Evolutionary conservation across 1,140 invertebrate genomes (phyloP), one percentile per base, ranked within the genome.

Genomic region (Thalassaphorura encarpata): DNA sequence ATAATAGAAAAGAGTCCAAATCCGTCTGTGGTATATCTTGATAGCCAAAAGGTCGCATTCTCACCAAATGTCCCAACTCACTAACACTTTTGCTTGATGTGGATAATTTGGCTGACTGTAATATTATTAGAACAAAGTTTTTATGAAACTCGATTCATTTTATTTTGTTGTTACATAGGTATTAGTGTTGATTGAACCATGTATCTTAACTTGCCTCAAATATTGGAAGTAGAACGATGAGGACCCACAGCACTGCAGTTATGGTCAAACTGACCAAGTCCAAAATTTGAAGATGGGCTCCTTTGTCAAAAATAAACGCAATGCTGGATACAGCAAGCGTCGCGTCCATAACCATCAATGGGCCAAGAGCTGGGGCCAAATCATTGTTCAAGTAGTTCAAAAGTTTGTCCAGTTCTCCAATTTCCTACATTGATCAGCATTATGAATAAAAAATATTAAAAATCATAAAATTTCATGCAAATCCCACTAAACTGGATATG

Each of bases 21-120:
- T 87, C 84, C 63, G 80, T 76, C 40, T 78, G 76, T 1, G 83
- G 76, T 26, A 83, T 83, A 60, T 80, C 78, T 70, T 85, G 83
- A 73, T 87, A 84, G 2, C 84, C 80, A 67, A 85, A 87, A 2
- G 85, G 84, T 24, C 84, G 73, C n/a, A 80, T 78, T 31, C 83
- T 75, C 43, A 87, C 77, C 69, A 87, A 83, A 66, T 87, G 85
- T 0, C 85, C 85, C 56, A 85, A 78, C 41, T 73, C 75, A 69
- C 80, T 78, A 19, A 84, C 78, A 64, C 76, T 78, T 13, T 77
- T 75, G 66, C 84, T 87, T 8, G 81, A 78, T n/a, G 77, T 79
- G 2, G 85, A 84, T 66, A 90, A 76, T 41, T 85, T 75, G 15
- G 86, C 83, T 26, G 86, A 87, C 82, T 89, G 70, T 64, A 70